Conservation (phyloP, 2,797 vertebrate species). For the Rhinatrema bivittatum region DNA sequence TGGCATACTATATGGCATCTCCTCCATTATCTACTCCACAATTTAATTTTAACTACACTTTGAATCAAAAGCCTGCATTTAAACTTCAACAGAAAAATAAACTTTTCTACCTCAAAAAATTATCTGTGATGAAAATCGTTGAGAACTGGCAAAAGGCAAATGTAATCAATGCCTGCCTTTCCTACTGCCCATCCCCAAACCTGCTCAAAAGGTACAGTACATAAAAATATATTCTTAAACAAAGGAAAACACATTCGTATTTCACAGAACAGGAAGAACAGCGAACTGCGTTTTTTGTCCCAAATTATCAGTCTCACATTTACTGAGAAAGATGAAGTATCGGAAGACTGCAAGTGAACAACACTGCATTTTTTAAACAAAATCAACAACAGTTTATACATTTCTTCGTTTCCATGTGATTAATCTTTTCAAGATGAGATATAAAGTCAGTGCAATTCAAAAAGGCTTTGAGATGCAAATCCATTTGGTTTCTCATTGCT, state of each 20-base stretch:
- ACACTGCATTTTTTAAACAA: too few species aligned
- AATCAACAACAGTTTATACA: background rate
- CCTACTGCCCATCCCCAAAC: background rate
- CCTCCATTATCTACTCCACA: too few species aligned
- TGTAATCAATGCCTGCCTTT: conserved; percentile 3
- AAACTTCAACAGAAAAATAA: background rate
- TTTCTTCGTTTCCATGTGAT: background rate
- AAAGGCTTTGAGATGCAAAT: background rate
- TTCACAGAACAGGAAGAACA: too few species aligned
- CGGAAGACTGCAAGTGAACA: background rate
- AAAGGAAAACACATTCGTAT: too few species aligned
- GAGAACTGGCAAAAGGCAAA: background rate
- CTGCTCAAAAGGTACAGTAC: too few species aligned
- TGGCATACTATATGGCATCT: too few species aligned
- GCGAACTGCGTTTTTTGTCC: too few species aligned
- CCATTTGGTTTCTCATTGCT: background rate
- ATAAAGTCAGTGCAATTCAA: background rate
- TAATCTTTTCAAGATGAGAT: conserved; percentile 7
- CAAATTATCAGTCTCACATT: background rate
- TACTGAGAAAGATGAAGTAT: background rate
- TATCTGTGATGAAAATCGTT: background rate
- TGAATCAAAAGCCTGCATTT: too few species aligned
- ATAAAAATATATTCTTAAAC: too few species aligned
- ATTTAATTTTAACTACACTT: too few species aligned
- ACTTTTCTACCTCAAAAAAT: conserved; percentile 4